Evolutionary conservation across 2,797 vertebrate genomes (phyloP).

Genomic region (Distichodus sexfasciatus): DNA sequence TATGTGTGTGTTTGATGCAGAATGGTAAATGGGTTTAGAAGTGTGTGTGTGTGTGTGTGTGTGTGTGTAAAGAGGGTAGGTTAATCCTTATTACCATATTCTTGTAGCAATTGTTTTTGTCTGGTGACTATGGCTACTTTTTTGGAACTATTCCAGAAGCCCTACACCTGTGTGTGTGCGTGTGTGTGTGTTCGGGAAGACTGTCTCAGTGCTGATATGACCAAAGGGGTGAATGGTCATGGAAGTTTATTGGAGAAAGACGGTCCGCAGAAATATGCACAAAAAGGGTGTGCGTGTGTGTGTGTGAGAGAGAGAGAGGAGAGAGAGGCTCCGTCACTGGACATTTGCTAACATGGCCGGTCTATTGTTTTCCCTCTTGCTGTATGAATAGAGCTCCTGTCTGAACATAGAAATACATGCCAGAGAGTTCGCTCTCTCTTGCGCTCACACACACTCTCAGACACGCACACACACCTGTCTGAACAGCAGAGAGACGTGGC

Average conservation of each 20-base stretch:
- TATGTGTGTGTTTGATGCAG: background rate
- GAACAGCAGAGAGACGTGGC: too few relatives aligned
- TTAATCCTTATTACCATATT: slow-evolving; percentile 7
- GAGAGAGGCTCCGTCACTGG: slow-evolving; percentile 54
- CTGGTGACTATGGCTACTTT: slow-evolving; percentile 36
- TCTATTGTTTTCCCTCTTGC: slow-evolving; percentile 58
- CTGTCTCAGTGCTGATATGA: slow-evolving; percentile 16
- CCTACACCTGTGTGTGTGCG: slow-evolving; percentile 56
- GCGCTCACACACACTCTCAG: slow-evolving; percentile 33
- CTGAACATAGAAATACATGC: slow-evolving; percentile 36
- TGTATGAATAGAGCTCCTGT: slow-evolving; percentile 45
- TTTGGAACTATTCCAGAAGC: slow-evolving; percentile 3
- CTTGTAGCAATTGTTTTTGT: slow-evolving; percentile 22
- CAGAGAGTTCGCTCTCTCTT: slow-evolving; percentile 25
- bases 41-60: background rate
- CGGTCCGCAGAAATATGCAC: slow-evolving; percentile 7
- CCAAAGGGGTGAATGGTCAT: background rate
- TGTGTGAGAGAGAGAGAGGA: slow-evolving; percentile 1
- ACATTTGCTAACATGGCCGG: slow-evolving; percentile 63
- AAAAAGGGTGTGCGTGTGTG: slow-evolving; percentile 5
- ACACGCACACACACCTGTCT: slow-evolving; percentile 39
- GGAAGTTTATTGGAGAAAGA: background rate
- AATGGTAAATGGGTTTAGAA: too few relatives aligned
- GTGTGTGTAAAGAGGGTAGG: too few relatives aligned
- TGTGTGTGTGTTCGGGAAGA: background rate